Conservation (phyloP, 2,113 vertebrate species). For the Ciconia maguari region DNA sequence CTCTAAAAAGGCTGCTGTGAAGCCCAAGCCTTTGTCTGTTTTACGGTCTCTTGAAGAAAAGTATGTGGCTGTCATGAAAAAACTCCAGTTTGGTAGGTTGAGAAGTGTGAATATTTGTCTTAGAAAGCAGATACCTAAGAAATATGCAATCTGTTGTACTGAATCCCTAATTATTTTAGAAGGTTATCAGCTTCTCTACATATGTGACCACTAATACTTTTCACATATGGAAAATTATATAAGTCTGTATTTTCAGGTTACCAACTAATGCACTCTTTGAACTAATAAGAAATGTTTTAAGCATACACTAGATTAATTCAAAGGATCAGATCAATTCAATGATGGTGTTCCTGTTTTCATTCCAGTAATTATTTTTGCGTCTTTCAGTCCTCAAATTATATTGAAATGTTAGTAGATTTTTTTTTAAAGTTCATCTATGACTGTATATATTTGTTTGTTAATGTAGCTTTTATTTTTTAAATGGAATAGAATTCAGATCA, state of each 20-base stretch:
- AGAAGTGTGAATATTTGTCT: neutral
- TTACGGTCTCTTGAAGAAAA: conserved; percentile 95
- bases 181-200: neutral
- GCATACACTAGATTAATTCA: neutral
- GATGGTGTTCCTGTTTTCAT: neutral
- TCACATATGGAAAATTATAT: neutral
- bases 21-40: conserved; percentile 91
- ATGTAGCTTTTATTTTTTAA: neutral
- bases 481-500: neutral
- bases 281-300: neutral
- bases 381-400: neutral
- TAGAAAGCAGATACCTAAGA: neutral
- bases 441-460: neutral
- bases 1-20: conserved; percentile 84
- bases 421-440: neutral
- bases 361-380: neutral
- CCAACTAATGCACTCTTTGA: neutral
- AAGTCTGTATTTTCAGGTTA: neutral
- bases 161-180: neutral
- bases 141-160: neutral
- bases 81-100: conserved; percentile 95
- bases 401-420: neutral
- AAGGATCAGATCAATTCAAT: neutral
- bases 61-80: conserved; percentile 96
- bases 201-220: neutral